A percentile compares a stretch with the other conserved stretches of the same genome.
Conservation (phyloP, 2,888 invertebrate genomes). For the Mycalesis mineus region DNA sequence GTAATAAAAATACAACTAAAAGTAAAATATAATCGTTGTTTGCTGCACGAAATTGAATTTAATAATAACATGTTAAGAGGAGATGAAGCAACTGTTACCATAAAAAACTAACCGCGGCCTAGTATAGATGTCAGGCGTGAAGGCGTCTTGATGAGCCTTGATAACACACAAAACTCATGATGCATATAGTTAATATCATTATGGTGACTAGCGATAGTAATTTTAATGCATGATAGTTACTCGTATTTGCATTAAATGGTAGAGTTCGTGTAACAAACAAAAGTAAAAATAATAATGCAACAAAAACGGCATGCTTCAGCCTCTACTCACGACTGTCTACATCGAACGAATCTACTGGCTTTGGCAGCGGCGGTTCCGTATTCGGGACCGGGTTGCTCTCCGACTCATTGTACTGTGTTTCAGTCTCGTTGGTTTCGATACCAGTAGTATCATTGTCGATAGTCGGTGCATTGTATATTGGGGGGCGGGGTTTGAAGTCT, state of each 20-base stretch:
- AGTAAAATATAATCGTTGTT: constrained; percentile 15
- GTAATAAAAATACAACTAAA: constrained; percentile 15
- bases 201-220: too few species aligned
- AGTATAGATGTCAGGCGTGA: not conserved
- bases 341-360: constrained; percentile 50
- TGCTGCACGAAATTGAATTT: not conserved
- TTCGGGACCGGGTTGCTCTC: constrained; percentile 31
- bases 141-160: not conserved
- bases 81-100: not conserved
- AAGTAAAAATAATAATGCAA: constrained; percentile 50
- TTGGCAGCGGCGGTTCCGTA: constrained; percentile 42
- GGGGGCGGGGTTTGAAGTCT: constrained; percentile 49
- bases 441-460: constrained; percentile 24
- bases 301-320: constrained; percentile 73
- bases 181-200: too few species aligned
- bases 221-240: too few species aligned
- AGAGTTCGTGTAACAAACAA: constrained; percentile 4
- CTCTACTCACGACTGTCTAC: constrained; percentile 74
- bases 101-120: not conserved
- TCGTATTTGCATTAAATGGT: too few species aligned
- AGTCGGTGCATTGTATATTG: constrained; percentile 32
- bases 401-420: constrained; percentile 22
- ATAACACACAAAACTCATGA: not conserved
- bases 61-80: not conserved
- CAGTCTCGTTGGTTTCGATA: constrained; percentile 22